Conservation (phyloP, 2,888 invertebrate genomes). For the Crepidodera aurea region DNA sequence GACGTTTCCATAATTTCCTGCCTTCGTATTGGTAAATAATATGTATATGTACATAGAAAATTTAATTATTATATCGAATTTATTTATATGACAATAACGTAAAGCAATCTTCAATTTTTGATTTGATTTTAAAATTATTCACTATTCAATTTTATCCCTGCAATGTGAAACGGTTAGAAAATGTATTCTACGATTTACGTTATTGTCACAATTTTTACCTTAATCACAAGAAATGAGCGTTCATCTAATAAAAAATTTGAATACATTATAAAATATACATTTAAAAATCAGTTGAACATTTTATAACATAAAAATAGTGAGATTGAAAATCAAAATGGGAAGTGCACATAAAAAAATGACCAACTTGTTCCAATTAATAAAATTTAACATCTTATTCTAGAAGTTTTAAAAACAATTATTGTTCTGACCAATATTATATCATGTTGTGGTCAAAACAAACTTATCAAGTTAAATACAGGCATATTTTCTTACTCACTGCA, state of each 20-base stretch:
- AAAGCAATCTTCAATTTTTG: neutral
- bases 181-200: neutral
- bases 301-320: constrained; percentile 6
- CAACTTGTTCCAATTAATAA: constrained; percentile 2
- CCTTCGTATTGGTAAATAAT: neutral
- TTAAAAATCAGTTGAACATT: neutral
- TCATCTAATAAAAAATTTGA: constrained; percentile 5
- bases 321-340: constrained; percentile 24
- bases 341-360: constrained; percentile 46
- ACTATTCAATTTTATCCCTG: too few species aligned
- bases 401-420: too few species aligned
- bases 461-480: too few species aligned
- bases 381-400: too few species aligned
- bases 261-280: neutral
- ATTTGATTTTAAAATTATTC: too few species aligned
- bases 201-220: constrained; percentile 9
- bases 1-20: neutral
- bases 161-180: too few species aligned
- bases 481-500: too few species aligned
- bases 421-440: too few species aligned
- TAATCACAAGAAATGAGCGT: constrained; percentile 16
- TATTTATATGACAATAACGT: neutral
- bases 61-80: neutral
- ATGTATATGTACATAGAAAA: constrained; percentile 1
- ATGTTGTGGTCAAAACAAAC: too few species aligned